Evolutionary conservation across 2,113 vertebrate species (phyloP).

Genomic region (Scomber scombrus): DNA sequence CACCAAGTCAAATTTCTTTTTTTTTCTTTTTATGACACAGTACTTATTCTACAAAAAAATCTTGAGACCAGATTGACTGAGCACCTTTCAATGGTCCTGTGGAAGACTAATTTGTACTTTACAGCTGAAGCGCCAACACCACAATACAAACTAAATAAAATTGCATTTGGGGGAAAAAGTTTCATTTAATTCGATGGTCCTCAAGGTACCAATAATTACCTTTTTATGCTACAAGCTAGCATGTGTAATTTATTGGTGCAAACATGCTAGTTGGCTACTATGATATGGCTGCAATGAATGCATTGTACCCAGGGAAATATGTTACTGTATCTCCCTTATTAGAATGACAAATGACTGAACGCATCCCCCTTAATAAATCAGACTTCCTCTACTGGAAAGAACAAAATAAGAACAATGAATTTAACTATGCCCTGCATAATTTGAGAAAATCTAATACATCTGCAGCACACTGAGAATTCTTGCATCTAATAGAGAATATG

Average conservation of each 20-base stretch:
- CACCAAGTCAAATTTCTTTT: not conserved
- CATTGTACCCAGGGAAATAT: conserved; percentile 57
- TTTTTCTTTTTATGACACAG: not conserved
- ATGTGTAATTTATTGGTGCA: conserved; percentile 59
- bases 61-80: conserved; percentile 1
- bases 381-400: conserved; percentile 18
- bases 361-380: conserved; percentile 51
- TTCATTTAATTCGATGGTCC: conserved; percentile 50
- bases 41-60: conserved; percentile 2
- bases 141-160: conserved; percentile 35
- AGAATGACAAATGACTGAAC: conserved; percentile 54
- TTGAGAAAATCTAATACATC: conserved; percentile 9
- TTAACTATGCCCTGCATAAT: conserved; percentile 20
- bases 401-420: conserved; percentile 31
- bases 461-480: conserved; percentile 6
- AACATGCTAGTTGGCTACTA: conserved; percentile 41
- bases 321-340: conserved; percentile 46
- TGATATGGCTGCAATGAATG: conserved; percentile 24
- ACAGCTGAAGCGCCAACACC: not conserved
- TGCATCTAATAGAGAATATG: conserved; percentile 3
- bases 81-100: not conserved
- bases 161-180: conserved; percentile 43
- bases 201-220: conserved; percentile 44
- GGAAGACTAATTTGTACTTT: conserved; percentile 2
- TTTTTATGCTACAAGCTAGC: conserved; percentile 49